phyloP scores from a whole-genome alignment of 2,888 invertebrate species.

The Pharmacophagus antenor region DNA sequence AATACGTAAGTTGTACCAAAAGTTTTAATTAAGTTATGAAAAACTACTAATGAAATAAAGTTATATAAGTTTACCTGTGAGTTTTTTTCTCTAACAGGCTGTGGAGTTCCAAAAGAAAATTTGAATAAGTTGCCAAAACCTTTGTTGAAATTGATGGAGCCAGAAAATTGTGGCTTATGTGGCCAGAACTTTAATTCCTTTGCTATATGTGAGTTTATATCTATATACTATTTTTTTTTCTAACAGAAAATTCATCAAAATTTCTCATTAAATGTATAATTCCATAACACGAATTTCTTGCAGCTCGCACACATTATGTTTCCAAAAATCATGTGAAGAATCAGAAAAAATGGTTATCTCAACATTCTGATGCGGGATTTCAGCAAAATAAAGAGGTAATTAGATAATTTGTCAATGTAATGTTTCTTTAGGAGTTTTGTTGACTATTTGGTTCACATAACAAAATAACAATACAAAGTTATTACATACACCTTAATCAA shows the following conservation, averaged over 20 bases:
- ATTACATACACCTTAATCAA: neutral
- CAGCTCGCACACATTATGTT: slow-evolving; percentile 68
- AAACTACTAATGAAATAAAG: no score
- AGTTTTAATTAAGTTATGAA: no score
- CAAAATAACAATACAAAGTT: neutral
- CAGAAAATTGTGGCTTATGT: slow-evolving; percentile 61
- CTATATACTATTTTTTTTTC: slow-evolving; percentile 14
- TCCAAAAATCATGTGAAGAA: slow-evolving; percentile 65
- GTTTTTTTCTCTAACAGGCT: slow-evolving; percentile 43
- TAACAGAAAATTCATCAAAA: neutral
- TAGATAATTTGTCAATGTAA: slow-evolving; percentile 61
- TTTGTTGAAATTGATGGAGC: slow-evolving; percentile 48
- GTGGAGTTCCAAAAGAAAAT: slow-evolving; percentile 50
- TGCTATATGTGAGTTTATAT: slow-evolving; percentile 48
- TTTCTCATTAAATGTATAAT: slow-evolving; percentile 11
- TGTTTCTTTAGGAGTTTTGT: slow-evolving; percentile 59
- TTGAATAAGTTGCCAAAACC: slow-evolving; percentile 53
- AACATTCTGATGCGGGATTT: slow-evolving; percentile 37
- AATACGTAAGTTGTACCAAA: slow-evolving; percentile 52
- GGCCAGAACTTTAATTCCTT: slow-evolving; percentile 46
- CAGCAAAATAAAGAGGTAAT: slow-evolving; percentile 55
- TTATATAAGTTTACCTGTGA: no score
- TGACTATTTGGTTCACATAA: slow-evolving; percentile 57
- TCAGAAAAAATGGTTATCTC: slow-evolving; percentile 59
- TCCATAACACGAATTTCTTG: slow-evolving; percentile 39